A percentile compares a stretch with the other conserved stretches of the same genome.
Evolutionary conservation across 2,113 vertebrate genomes (phyloP).

Genomic region (Tyto alba): DNA sequence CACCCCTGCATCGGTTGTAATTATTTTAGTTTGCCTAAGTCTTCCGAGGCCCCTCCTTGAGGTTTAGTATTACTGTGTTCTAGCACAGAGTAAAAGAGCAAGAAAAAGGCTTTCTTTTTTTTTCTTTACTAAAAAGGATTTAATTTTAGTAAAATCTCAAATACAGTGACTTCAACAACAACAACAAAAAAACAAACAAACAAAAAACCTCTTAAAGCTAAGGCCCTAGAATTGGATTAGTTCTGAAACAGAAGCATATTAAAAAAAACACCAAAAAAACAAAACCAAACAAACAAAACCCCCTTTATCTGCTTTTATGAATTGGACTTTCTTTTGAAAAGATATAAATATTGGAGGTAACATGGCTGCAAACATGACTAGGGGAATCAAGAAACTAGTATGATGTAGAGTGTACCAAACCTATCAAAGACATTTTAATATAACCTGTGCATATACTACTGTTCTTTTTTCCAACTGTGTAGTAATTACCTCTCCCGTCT

Average conservation of each 20-base stretch:
- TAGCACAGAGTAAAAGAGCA: background rate
- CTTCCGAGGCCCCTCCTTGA: background rate
- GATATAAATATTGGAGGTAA: background rate
- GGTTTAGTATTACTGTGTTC: background rate
- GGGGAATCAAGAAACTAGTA: background rate
- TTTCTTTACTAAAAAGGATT: background rate
- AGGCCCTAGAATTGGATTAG: background rate
- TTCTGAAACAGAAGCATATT: background rate
- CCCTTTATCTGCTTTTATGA: background rate
- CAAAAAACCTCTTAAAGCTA: background rate
- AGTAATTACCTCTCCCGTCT: background rate
- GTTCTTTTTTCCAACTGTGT: background rate
- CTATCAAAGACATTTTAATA: background rate
- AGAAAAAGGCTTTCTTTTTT: background rate
- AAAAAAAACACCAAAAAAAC: too few species aligned
- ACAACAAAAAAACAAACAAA: too few species aligned
- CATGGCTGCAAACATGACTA: background rate
- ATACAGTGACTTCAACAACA: background rate
- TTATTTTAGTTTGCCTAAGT: background rate
- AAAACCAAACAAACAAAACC: too few species aligned
- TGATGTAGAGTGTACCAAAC: background rate
- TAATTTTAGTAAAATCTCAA: background rate
- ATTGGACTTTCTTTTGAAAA: background rate
- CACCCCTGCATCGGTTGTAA: background rate
- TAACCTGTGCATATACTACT: background rate